Evolutionary conservation across 1,140 invertebrate species (phyloP).

Genomic region (Asobara japonica): DNA sequence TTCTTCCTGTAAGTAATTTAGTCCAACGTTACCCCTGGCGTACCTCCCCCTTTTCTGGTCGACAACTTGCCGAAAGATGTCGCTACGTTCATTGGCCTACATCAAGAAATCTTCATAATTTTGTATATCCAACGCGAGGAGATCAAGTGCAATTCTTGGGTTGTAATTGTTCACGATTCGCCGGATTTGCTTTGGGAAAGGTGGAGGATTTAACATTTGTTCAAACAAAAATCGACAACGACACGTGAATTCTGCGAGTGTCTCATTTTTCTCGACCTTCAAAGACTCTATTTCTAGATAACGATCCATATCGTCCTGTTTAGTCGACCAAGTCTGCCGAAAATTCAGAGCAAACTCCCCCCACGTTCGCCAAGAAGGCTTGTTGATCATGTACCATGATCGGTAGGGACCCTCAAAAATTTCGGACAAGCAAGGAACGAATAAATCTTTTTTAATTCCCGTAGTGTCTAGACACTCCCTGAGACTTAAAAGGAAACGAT

Average conservation of each 20-base stretch:
- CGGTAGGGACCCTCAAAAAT: conserved; percentile 30
- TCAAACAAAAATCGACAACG: conserved; percentile 29
- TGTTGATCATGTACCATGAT: conserved; percentile 32
- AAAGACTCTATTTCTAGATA: background rate
- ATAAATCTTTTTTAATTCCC: conserved; percentile 25
- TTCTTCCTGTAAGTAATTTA: background rate
- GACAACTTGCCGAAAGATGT: background rate
- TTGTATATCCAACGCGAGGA: background rate
- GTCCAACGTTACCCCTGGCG: background rate
- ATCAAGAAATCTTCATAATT: background rate
- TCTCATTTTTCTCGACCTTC: conserved; percentile 25
- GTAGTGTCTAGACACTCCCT: conserved; percentile 14
- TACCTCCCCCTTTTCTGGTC: background rate
- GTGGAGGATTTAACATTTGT: conserved; percentile 27
- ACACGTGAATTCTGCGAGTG: conserved; percentile 27
- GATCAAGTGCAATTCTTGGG: background rate
- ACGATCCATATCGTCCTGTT: conserved; percentile 27
- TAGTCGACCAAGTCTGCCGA: conserved; percentile 11
- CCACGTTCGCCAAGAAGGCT: conserved; percentile 15
- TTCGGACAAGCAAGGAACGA: conserved; percentile 28
- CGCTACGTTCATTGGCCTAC: background rate
- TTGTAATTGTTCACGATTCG: conserved; percentile 12
- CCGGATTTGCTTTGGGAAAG: conserved; percentile 22
- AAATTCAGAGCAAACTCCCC: conserved; percentile 22
- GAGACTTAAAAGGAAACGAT: conserved; percentile 28